Evolutionary conservation across 2,888 invertebrate species (phyloP), one percentile per base, ranked within the genome.

Genomic region (Dromius quadrimaculatus): DNA sequence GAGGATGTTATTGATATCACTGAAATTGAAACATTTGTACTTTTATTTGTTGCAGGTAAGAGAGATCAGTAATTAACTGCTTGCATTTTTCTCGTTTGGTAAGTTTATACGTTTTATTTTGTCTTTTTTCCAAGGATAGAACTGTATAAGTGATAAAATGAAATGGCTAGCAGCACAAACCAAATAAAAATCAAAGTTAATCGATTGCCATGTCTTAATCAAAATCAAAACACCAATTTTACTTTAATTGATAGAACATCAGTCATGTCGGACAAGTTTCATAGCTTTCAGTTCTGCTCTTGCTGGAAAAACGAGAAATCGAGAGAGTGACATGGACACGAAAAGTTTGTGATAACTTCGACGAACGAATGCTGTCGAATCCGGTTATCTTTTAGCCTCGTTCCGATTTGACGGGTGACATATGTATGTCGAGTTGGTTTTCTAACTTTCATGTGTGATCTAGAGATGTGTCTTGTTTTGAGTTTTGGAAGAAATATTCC

Each of bases 321-420:
- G 20, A 34, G 17, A n/a, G 20, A 36, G 19, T 34, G 19, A 28
- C 36, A n/a, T 59, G 36, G n/a, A 59, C 59, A 17, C 19, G 19
- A 36, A 59, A 59, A 59, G 36, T 59, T 59, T 59, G 36, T 36
- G 59, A 59, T 59, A 59, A 59, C 59, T 59, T 28, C 20, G n/a
- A n/a, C n/a, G 32, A 57, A 23, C 62, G 41, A 41, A 20, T 19
- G 57, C 8, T 28, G 62, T 62, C 62, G 62, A 62, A 62, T 62
- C 62, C 41, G 43, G 62, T 62, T 62, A 62, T 38, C 62, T 38
- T n/a, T 8, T 19, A n/a, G n/a, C 4, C 38, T 41, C 22, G 22
- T 17, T 5, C 22, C 22, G 22, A 20, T 41, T 20, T 62, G 62
- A 62, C 62, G 22, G 19, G 41, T 62, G 62, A 38, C 62, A 62